phyloP scores from a whole-genome alignment of 1,140 invertebrate species.

The Hesperophylax magnus region DNA sequence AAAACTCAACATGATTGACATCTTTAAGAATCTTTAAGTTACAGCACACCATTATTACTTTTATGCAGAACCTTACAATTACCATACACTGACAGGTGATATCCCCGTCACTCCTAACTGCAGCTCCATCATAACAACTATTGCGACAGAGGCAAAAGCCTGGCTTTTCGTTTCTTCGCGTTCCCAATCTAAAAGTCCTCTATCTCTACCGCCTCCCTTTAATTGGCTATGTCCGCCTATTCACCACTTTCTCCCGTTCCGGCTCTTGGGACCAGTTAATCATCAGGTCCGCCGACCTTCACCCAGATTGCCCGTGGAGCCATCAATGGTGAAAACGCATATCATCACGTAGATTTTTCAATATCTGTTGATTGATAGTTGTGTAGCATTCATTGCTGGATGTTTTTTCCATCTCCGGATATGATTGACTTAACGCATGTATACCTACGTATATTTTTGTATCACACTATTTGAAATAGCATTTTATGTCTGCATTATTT shows the following conservation, averaged over 20 bases:
- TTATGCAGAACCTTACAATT: too few relatives aligned
- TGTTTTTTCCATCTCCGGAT: background rate
- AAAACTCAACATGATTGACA: too few relatives aligned
- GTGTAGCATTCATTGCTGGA: background rate
- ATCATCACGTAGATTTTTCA: constrained; percentile 27
- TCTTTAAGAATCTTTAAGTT: too few relatives aligned
- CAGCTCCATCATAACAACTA: too few relatives aligned
- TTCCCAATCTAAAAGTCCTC: background rate
- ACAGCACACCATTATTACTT: too few relatives aligned
- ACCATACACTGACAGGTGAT: too few relatives aligned
- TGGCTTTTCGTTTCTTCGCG: constrained; percentile 1
- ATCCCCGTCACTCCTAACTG: too few relatives aligned
- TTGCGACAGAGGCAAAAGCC: background rate
- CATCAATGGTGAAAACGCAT: constrained; percentile 4
- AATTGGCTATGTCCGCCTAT: constrained; percentile 1
- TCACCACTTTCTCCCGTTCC: constrained; percentile 23
- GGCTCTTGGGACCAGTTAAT: constrained; percentile 19
- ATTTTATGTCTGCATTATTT: too few relatives aligned
- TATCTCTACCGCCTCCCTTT: constrained; percentile 12
- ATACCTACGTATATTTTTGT: too few relatives aligned
- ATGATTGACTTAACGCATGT: background rate
- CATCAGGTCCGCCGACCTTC: constrained; percentile 32
- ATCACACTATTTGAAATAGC: too few relatives aligned
- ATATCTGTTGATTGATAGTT: constrained; percentile 15
- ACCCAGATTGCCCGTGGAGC: background rate